Evolutionary conservation across 2,113 vertebrate genomes (phyloP).

Genomic region (Illadopsis cleaveri): DNA sequence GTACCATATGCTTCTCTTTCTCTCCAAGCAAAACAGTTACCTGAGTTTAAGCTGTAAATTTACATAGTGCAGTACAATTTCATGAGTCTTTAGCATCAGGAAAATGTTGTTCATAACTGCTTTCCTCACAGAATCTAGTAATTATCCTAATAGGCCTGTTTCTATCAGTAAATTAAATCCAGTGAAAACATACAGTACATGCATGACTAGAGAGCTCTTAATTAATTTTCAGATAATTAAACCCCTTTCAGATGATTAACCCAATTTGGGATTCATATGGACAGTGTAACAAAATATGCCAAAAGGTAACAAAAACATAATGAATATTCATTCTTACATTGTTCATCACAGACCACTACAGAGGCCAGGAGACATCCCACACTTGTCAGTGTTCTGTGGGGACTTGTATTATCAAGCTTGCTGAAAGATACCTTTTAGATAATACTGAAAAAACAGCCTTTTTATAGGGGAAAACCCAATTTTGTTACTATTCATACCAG

Average conservation of each 20-base stretch:
- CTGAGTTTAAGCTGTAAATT: neutral
- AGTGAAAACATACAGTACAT: neutral
- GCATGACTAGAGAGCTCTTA: neutral
- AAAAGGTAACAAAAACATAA: neutral
- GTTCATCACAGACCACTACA: neutral
- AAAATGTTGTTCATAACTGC: neutral
- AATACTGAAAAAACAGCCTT: neutral
- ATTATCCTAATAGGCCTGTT: neutral
- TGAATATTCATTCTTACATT: constrained; percentile 2
- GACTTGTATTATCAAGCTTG: neutral
- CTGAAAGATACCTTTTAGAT: neutral
- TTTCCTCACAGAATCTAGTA: neutral
- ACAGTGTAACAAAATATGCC: neutral
- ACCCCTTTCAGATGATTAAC: constrained; percentile 2
- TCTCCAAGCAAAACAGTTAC: neutral
- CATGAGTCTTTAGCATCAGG: neutral
- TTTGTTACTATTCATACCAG: neutral
- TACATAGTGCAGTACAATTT: neutral
- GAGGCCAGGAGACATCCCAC: neutral
- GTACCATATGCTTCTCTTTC: neutral
- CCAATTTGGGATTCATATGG: neutral
- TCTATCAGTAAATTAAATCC: constrained; percentile 11
- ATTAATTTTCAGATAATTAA: constrained; percentile 31
- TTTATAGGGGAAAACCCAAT: rapidly evolving
- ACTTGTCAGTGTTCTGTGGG: neutral